These are phyloP conservation scores for Bradypodion pumilum DNA, from an alignment of 2,797 vertebrate genomes.

Conservation along the genomic window DNA sequence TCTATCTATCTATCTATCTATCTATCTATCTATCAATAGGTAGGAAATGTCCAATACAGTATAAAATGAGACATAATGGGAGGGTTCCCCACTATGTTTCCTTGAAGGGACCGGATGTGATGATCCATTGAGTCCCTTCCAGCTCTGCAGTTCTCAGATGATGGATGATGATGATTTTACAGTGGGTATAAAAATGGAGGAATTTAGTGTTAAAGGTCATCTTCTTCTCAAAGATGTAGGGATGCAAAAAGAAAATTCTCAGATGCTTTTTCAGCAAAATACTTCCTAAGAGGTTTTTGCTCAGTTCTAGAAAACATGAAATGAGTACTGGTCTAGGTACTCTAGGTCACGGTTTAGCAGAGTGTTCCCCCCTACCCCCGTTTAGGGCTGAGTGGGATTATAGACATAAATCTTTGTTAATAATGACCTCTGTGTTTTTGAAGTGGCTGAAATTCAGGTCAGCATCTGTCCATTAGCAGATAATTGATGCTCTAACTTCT, in stretches of 20 bases:
- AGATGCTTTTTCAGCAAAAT: neutral
- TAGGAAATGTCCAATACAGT: too few relatives aligned
- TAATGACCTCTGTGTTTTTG: conserved; percentile 25
- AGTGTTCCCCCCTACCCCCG: too few relatives aligned
- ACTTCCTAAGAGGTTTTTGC: neutral
- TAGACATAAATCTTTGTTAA: conserved; percentile 6
- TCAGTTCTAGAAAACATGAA: neutral
- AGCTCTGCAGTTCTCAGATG: too few relatives aligned
- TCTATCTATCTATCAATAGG: too few relatives aligned
- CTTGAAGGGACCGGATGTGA: too few relatives aligned
- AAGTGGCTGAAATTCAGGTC: conserved; percentile 35
- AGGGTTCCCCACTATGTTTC: too few relatives aligned
- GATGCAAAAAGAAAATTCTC: neutral
- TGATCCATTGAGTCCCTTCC: too few relatives aligned
- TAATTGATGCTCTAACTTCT: conserved; percentile 47
- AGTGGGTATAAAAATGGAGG: neutral
- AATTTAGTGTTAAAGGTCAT: neutral
- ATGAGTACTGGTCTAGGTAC: too few relatives aligned
- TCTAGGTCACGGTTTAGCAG: too few relatives aligned
- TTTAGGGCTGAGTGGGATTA: neutral
- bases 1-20: too few relatives aligned
- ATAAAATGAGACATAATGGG: too few relatives aligned
- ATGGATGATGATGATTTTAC: neutral
- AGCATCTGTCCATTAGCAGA: conserved; percentile 42
- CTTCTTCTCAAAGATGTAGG: neutral